A percentile compares a stretch with the other conserved stretches of the same genome.
Evolutionary conservation across 2,888 invertebrate genomes (phyloP).

Genomic region (Cantharis rustica): DNA sequence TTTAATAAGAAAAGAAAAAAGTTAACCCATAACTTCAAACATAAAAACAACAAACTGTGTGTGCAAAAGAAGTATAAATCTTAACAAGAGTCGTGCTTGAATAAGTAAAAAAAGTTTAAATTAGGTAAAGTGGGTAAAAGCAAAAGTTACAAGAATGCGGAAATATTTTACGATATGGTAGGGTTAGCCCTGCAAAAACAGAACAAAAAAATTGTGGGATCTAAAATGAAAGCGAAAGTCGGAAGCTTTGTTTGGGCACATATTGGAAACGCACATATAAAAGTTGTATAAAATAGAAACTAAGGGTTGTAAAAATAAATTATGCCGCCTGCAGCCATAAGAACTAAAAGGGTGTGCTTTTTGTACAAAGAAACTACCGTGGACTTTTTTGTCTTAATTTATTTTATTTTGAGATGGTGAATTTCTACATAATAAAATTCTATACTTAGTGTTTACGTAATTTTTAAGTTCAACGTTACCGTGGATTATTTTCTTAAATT

Average conservation of each 20-base stretch:
- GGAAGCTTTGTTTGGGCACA: conserved; percentile 27
- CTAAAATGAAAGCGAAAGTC: conserved; percentile 26
- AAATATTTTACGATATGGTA: conserved; percentile 13
- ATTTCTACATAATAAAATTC: neutral
- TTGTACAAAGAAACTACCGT: neutral
- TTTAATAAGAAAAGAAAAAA: neutral
- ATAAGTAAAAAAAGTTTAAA: neutral
- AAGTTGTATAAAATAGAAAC: conserved; percentile 40
- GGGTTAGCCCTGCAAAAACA: conserved; percentile 10
- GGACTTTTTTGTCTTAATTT: neutral
- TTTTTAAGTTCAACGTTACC: neutral
- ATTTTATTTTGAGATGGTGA: neutral
- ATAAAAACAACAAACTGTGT: neutral
- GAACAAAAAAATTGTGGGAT: conserved; percentile 4
- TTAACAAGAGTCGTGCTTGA: neutral
- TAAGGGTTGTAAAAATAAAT: conserved; percentile 40
- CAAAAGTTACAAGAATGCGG: conserved; percentile 11
- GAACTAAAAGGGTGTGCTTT: conserved; percentile 22
- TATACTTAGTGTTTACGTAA: neutral
- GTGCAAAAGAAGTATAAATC: neutral
- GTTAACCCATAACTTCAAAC: neutral
- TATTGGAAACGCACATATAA: conserved; percentile 20
- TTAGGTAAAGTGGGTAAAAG: neutral
- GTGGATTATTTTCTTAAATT: neutral
- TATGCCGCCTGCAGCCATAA: conserved; percentile 30